A percentile compares a stretch with the other conserved stretches of the same genome.
Conservation (phyloP, 1,140 invertebrate species). For the Brachionus sp. region DNA sequence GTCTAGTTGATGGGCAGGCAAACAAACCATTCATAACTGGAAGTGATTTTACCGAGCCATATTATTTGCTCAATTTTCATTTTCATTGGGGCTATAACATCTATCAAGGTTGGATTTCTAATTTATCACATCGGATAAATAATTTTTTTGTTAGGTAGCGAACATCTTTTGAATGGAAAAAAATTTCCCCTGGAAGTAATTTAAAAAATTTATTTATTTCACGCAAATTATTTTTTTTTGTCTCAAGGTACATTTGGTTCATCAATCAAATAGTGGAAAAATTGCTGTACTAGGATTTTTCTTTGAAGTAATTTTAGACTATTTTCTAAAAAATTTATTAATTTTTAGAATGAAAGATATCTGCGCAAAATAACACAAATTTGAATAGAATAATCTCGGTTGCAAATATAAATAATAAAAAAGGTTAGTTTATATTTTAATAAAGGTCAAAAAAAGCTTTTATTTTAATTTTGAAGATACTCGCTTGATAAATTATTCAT, state of each 20-base stretch:
- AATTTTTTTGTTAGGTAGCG: not conserved
- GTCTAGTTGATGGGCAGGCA: not conserved
- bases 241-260: not conserved
- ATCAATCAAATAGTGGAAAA: not conserved
- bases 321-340: not conserved
- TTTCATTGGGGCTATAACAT: conserved; percentile 39
- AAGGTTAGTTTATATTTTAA: not conserved
- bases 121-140: too few relatives aligned
- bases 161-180: not conserved
- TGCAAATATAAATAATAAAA: not conserved
- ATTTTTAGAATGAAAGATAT: not conserved
- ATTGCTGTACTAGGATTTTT: not conserved
- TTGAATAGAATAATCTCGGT: not conserved
- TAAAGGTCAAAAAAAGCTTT: not conserved
- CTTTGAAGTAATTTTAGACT: not conserved
- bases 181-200: conserved; percentile 33
- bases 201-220: not conserved
- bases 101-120: not conserved
- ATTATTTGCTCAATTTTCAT: conserved; percentile 6
- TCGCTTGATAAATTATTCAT: not conserved
- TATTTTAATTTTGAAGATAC: not conserved
- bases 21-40: not conserved
- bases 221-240: not conserved
- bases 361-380: not conserved
- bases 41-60: not conserved